Evolutionary conservation across 2,797 vertebrate species (phyloP).

Genomic region (Diplodus sargus): DNA sequence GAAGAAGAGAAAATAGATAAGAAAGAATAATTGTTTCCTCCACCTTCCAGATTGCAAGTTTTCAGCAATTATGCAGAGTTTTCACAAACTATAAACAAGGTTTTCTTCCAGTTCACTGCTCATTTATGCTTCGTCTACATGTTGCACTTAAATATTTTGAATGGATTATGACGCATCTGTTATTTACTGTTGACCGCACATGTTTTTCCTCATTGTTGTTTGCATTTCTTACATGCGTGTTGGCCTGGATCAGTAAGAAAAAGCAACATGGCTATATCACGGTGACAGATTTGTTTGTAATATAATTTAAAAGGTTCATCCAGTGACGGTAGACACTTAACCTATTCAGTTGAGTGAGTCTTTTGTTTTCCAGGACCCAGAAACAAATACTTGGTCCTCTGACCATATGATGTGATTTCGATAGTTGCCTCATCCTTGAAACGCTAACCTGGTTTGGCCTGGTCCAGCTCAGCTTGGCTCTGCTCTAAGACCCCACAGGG

Average conservation of each 20-base stretch:
- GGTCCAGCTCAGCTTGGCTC: slow-evolving; percentile 15
- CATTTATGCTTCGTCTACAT: slow-evolving; percentile 20
- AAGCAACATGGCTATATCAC: not conserved
- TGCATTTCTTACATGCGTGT: not conserved
- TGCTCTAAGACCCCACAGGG: slow-evolving; percentile 57
- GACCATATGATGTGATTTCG: not conserved
- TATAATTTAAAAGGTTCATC: slow-evolving; percentile 1
- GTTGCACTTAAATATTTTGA: slow-evolving; percentile 9
- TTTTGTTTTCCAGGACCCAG: slow-evolving; percentile 13
- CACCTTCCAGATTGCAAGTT: slow-evolving; percentile 48
- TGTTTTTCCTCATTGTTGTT: not conserved
- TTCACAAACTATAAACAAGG: slow-evolving; percentile 43
- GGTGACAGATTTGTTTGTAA: not conserved
- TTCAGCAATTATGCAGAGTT: slow-evolving; percentile 47
- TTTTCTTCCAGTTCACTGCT: slow-evolving; percentile 33
- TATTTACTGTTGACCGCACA: slow-evolving; percentile 11
- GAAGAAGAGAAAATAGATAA: slow-evolving; percentile 59
- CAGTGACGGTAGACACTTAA: not conserved
- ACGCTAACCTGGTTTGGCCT: slow-evolving; percentile 36
- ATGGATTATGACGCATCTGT: slow-evolving; percentile 3
- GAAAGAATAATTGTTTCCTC: slow-evolving; percentile 54
- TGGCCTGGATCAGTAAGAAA: not conserved
- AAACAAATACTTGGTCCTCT: not conserved
- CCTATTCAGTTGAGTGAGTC: not conserved
- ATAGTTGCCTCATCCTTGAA: slow-evolving; percentile 22